Percentiles rank a stretch among this genome's conserved stretches.
Evolutionary conservation across 2,113 vertebrate species (phyloP).

Genomic region (Neolamprologus fasciatus): DNA sequence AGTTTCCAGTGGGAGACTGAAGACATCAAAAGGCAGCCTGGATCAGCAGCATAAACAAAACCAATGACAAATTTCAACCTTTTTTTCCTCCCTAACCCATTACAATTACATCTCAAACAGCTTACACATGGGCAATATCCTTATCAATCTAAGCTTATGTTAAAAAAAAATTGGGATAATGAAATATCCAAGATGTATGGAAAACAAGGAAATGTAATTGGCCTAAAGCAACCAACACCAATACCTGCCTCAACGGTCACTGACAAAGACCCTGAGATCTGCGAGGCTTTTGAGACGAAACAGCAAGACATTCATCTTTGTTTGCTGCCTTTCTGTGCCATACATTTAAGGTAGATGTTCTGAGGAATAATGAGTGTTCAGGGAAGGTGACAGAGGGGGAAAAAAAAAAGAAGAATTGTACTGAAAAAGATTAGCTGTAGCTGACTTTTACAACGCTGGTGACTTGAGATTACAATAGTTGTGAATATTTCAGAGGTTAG

Average conservation of each 20-base stretch:
- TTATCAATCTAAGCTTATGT: background rate
- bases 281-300: background rate
- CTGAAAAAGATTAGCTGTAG: background rate
- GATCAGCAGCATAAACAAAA: background rate
- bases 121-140: background rate
- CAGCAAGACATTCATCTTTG: conserved; percentile 56
- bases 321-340: conserved; percentile 40
- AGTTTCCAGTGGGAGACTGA: background rate
- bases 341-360: conserved; percentile 39
- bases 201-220: background rate
- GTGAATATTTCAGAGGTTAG: background rate
- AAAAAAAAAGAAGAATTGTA: background rate
- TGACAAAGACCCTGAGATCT: background rate
- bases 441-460: background rate
- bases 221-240: background rate
- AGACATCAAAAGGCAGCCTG: background rate
- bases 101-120: background rate
- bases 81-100: background rate
- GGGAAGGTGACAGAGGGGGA: background rate
- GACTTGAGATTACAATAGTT: background rate
- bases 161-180: background rate
- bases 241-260: background rate
- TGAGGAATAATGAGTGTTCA: background rate
- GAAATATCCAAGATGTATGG: background rate
- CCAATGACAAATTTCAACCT: background rate